Percentiles rank a stretch among this genome's conserved stretches.
phyloP scores from a whole-genome alignment of 2,113 vertebrate species.

The Neoarius graeffei region DNA sequence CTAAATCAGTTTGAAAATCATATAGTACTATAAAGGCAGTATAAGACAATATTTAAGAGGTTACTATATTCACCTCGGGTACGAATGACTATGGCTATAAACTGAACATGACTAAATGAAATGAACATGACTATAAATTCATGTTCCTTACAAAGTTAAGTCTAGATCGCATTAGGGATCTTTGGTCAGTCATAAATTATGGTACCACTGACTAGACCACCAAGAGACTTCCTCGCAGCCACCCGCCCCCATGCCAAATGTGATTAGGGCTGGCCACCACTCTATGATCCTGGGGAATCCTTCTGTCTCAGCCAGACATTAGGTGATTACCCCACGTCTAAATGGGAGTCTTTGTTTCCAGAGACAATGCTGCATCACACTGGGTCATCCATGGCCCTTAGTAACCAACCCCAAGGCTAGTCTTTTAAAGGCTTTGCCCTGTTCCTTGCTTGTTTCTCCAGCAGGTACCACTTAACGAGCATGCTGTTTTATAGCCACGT shows the following conservation, averaged over 20 bases:
- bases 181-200: constrained; percentile 66
- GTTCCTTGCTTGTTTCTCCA: constrained; percentile 56
- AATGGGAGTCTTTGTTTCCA: constrained; percentile 70
- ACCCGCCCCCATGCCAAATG: constrained; percentile 52
- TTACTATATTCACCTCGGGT: neutral
- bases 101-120: neutral
- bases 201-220: constrained; percentile 65
- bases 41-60: neutral
- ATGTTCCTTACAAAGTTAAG: constrained; percentile 35
- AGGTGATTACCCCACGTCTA: constrained; percentile 67
- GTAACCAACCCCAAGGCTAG: constrained; percentile 69
- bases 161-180: constrained; percentile 18
- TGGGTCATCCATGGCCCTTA: constrained; percentile 66
- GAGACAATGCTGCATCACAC: constrained; percentile 69
- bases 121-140: neutral
- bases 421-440: constrained; percentile 56
- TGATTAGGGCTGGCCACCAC: constrained; percentile 61
- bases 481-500: constrained; percentile 58
- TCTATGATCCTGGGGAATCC: constrained; percentile 62
- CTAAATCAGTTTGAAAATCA: neutral
- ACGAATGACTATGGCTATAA: neutral
- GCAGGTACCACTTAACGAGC: constrained; percentile 70
- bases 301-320: constrained; percentile 56
- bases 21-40: neutral
- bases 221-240: constrained; percentile 61